Conservation (phyloP, 2,797 vertebrate genomes). For the Sebastes cheni region DNA sequence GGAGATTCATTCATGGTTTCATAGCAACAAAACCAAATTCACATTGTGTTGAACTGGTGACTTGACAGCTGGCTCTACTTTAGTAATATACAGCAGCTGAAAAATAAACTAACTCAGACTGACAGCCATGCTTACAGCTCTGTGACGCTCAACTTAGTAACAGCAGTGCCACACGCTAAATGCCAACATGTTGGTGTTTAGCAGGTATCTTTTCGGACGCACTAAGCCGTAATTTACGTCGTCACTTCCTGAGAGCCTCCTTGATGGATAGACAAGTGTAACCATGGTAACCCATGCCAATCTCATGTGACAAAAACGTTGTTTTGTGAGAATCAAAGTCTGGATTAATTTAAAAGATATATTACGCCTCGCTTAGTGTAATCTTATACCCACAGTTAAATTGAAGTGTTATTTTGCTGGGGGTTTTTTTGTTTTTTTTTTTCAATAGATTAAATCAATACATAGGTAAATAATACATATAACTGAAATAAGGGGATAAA, state of each 20-base stretch:
- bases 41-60: background rate
- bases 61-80: background rate
- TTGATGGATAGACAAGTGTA: fast-evolving
- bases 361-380: fast-evolving
- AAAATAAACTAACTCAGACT: background rate
- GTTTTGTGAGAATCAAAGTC: too few species aligned
- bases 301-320: too few species aligned
- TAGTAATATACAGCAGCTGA: background rate
- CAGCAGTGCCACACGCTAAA: too few species aligned
- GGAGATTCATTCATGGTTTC: background rate
- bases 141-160: background rate
- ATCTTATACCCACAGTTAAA: too few species aligned
- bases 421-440: fast-evolving
- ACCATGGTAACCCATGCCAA: too few species aligned
- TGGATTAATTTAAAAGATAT: too few species aligned
- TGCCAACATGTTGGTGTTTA: background rate
- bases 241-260: too few species aligned
- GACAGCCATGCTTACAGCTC: background rate
- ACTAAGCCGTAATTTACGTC: too few species aligned
- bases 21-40: background rate
- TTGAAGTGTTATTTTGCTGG: too few species aligned
- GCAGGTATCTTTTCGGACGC: background rate
- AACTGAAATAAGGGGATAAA: too few species aligned
- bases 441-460: too few species aligned
- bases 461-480: too few species aligned